Evolutionary conservation across 2,888 invertebrate genomes (phyloP).

Genomic region (Ennomos quercinarius): DNA sequence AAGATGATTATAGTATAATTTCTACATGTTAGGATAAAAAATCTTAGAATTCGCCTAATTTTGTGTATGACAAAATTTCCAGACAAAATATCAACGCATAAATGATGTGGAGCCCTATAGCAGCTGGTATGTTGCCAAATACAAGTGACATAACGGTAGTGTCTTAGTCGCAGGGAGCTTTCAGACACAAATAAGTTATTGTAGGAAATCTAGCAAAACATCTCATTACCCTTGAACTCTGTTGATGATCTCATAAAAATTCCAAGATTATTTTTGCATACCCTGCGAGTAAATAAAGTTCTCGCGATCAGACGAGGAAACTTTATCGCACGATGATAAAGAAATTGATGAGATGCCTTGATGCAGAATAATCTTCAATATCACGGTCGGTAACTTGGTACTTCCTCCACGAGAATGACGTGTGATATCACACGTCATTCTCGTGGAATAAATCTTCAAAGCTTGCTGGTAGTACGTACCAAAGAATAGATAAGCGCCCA

Average conservation of each 20-base stretch:
- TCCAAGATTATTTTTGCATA: slow-evolving; percentile 39
- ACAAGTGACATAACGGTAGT: slow-evolving; percentile 38
- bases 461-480: too few relatives aligned
- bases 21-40: background rate
- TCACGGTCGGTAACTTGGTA: slow-evolving; percentile 62
- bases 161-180: slow-evolving; percentile 43
- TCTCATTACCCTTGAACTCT: slow-evolving; percentile 44
- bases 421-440: slow-evolving; percentile 19
- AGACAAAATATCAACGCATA: slow-evolving; percentile 22
- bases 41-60: slow-evolving; percentile 1
- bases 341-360: slow-evolving; percentile 59
- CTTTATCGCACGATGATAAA: slow-evolving; percentile 56
- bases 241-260: slow-evolving; percentile 43
- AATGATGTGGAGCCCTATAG: slow-evolving; percentile 15
- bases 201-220: slow-evolving; percentile 41
- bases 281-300: slow-evolving; percentile 44
- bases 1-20: too few relatives aligned
- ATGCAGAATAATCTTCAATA: slow-evolving; percentile 70
- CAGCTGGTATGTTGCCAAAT: slow-evolving; percentile 51
- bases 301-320: slow-evolving; percentile 44
- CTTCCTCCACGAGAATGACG: slow-evolving; percentile 31
- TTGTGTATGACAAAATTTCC: slow-evolving; percentile 8
- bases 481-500: background rate
- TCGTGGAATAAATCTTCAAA: slow-evolving; percentile 8
- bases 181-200: slow-evolving; percentile 36